Evolutionary conservation across 2,888 invertebrate genomes (phyloP), one percentile per base, ranked within the genome.

Genomic region (Lochmaea crataegi): DNA sequence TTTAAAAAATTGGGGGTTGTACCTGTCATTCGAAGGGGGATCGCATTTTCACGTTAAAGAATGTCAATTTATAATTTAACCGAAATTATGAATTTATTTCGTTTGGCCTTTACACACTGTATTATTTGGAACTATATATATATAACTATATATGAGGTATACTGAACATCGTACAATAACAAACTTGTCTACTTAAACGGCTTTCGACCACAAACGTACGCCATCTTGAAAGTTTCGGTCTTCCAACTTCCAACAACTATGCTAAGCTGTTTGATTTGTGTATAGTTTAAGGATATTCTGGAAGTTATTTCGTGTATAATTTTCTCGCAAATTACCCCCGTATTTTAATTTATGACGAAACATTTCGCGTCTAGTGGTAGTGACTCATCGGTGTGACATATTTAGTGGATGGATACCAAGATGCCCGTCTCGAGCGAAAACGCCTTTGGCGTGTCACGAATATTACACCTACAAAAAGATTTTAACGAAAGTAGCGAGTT

Each of bases 221-320:
- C 48, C 71, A 72, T 69, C 60, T 67, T 53, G 70, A 72, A 73
- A 76, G 69, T 72, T n/a, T 74, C 58, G 56, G 65, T 67, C 60
- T 72, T 65, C 38, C 65, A 66, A 71, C 75, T 66, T 57, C 58
- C 48, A 61, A 51, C 72, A 76, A 74, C 74, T 76, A 74, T 74
- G 68, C 66, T 68, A 74, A 69, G 65, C 73, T 70, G 72, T 76
- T 74, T 76, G 72, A 76, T 72, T 76, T 70, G 67, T 70, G 71
- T 76, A 45, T 71, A 74, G 72, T 76, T 76, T 74, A 74, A n/a
- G 73, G 71, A 74, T 63, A 65, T 63, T 73, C 73, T 68, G 63
- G 71, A 60, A 14, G 67, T 22, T 61, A 58, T 69, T 72, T 65
- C 56, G 42, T 68, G 65, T 70, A 76, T 76, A 76, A 76, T 76